Evolutionary conservation across 2,888 invertebrate genomes (phyloP).

Genomic region (Mythimna albipuncta): DNA sequence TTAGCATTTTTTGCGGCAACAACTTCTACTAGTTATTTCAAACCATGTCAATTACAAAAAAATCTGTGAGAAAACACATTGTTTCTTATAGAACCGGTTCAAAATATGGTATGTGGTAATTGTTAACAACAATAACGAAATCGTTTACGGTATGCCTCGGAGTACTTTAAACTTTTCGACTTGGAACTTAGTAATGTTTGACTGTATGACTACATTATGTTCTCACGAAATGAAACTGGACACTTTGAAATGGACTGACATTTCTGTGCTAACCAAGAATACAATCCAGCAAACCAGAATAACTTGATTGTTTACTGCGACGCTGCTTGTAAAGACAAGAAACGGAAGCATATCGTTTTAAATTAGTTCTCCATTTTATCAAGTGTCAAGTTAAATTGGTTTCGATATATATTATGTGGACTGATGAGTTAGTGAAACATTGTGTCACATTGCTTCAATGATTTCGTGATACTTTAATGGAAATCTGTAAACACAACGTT

Average conservation of each 20-base stretch:
- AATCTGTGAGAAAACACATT: constrained; percentile 55
- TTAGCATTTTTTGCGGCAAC: constrained; percentile 27
- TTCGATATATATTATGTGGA: constrained; percentile 28
- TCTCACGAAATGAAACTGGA: constrained; percentile 73
- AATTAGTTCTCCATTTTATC: constrained; percentile 13
- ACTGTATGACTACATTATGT: constrained; percentile 63
- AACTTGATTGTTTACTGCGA: constrained; percentile 24
- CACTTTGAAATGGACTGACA: constrained; percentile 52
- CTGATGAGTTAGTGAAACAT: constrained; percentile 66
- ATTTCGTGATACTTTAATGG: constrained; percentile 62
- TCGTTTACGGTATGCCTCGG: constrained; percentile 61
- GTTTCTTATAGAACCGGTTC: constrained; percentile 58
- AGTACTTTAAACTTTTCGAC: constrained; percentile 58
- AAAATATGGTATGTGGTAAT: constrained; percentile 67
- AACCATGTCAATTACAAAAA: constrained; percentile 50
- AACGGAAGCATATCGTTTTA: not conserved
- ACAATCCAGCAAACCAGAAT: constrained; percentile 43
- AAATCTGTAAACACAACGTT: constrained; percentile 61
- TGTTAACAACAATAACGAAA: constrained; percentile 60
- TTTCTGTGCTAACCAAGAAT: constrained; percentile 55
- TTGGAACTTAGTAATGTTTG: constrained; percentile 58
- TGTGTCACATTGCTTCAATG: constrained; percentile 59
- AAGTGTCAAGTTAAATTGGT: constrained; percentile 28
- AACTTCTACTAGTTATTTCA: constrained; percentile 32
- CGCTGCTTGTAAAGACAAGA: constrained; percentile 19